Base-by-base conservation (phyloP, 2,888 invertebrate genomes). In the Drosophila quinaria region DNA sequence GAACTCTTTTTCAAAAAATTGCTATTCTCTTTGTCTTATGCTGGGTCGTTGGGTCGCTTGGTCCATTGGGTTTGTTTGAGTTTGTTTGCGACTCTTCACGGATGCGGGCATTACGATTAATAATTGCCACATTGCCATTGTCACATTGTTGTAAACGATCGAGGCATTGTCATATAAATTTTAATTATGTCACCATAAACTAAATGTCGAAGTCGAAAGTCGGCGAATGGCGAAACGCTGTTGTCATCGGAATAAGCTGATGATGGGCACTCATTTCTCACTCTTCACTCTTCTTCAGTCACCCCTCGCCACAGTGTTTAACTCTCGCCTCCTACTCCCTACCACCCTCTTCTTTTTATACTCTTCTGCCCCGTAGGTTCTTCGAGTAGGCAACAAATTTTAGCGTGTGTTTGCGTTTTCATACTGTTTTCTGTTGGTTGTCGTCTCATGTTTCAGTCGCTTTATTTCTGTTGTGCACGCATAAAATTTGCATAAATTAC, bases 401-500 rank as follows among this genome's bases (percentile, higher is more conserved):
- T 73, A 49, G 75, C 72, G 59, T 77, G 31, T 60, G 52, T 76
- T 66, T 63, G 77, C 75, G 41, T 73, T 81, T 70, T 64, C 29
- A 17, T 49, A 49, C 39, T 59, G 47, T 59, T 37, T 49, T 55
- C 47, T 25, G 69, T 52, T 77, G 75, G 65, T 52, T 77, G 75
- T 69, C 65, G 55, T 71, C 66, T 79, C 79, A 61, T 58, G 68
- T 79, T 74, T 79, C 67, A 76, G 31, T 58, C 50, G 56, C 64
- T 56, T 64, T 54, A 69, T 61, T 77, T 64, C 31, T 69, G 66
- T 65, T 65, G 85, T 85, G 89, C 66, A 86, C 70, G 88, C 84
- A 89, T 88, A 78, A 80, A 89, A 86, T 86, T 86, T 86, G 85
- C 90, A 86, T 86, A 89, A 89, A 86, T 86, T 86, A 89, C 80